Evolutionary conservation across 1,140 invertebrate genomes (phyloP).

Genomic region (Danaus melanippus): DNA sequence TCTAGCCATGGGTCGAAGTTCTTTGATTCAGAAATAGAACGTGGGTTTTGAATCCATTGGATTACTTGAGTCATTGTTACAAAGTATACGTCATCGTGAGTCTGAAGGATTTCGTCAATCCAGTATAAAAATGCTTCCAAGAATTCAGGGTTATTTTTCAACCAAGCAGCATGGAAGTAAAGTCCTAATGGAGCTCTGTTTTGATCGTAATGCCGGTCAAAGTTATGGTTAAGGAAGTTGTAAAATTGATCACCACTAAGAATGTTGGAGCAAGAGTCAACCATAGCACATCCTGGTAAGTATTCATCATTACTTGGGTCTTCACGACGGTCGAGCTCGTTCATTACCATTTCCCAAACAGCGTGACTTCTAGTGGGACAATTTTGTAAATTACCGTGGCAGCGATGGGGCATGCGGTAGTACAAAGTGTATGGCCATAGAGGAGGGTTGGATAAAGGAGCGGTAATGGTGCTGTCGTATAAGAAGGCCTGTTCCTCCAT

Average conservation of each 20-base stretch:
- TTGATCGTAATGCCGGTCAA: slow-evolving; percentile 94
- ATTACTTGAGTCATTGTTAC: slow-evolving; percentile 98
- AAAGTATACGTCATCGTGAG: slow-evolving; percentile 95
- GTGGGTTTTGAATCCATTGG: slow-evolving; percentile 96
- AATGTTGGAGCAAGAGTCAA: slow-evolving; percentile 96
- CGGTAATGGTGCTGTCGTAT: slow-evolving; percentile 96
- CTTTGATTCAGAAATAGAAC: slow-evolving; percentile 86
- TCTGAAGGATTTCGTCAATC: slow-evolving; percentile 92
- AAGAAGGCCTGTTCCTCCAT: slow-evolving; percentile 97
- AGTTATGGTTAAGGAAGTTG: slow-evolving; percentile 96
- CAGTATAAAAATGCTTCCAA: slow-evolving; percentile 94
- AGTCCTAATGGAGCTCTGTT: slow-evolving; percentile 94
- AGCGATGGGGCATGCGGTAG: slow-evolving; percentile 96
- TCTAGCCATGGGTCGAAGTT: slow-evolving; percentile 96
- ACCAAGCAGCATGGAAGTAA: slow-evolving; percentile 96
- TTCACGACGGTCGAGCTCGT: slow-evolving; percentile 93
- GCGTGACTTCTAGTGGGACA: slow-evolving; percentile 94
- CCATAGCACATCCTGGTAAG: slow-evolving; percentile 95
- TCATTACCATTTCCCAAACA: slow-evolving; percentile 99
- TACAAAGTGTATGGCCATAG: slow-evolving; percentile 98
- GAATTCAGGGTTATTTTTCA: slow-evolving; percentile 95
- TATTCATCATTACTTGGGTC: slow-evolving; percentile 93
- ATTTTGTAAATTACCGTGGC: slow-evolving; percentile 93
- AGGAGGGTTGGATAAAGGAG: slow-evolving; percentile 91
- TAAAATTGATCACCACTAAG: slow-evolving; percentile 94